Base-by-base conservation (phyloP, 2,113 vertebrate species). In the Merops nubicus region DNA sequence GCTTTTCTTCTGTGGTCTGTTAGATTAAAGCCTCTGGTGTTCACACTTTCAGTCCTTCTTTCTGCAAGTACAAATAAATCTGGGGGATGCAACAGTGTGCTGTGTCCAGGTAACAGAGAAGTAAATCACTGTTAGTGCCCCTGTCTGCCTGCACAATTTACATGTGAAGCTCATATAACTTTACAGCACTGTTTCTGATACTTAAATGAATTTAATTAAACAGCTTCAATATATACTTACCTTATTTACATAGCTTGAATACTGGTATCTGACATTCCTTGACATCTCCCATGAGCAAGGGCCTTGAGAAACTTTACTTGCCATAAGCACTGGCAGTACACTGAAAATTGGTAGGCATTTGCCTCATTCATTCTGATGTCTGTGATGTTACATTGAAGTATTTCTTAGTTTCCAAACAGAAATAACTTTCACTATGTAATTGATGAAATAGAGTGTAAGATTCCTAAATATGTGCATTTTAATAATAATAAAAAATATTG, bases 11-110 rank as follows among this genome's bases (percentile, higher is more conserved):
- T 50, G 48, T 73, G 14, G 12, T 67, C 9, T 38, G 26, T 22
- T 34, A 62, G 34, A 25, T 48, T 31, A 62, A 68, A 9, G 20
- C 13, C 40, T 48, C 77, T 29, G 11, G 20, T 25, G 14, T 67
- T 73, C 42, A 43, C 59, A 31, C 12, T 56, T 82, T 29, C 38
- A 53, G 22, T 19, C 20, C 23, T 76, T 62, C 56, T 48, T 62
- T 69, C 57, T 50, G 33, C 47, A 67, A 16, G 23, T 15, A 45
- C 21, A 31, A 36, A 62, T 6, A 29, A 36, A 56, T 23, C n/a
- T 36, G 6, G 0, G 2, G 9, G 15, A 31, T 31, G 16, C 26
- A 21, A 50, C 1, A 11, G 18, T 29, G 9, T 20, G 7, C 51
- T 40, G n/a, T 21, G 45, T 16, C 21, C 31, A 42, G 25, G 18